phyloP scores from a whole-genome alignment of 2,113 vertebrate genomes.

The Nematolebias whitei region DNA sequence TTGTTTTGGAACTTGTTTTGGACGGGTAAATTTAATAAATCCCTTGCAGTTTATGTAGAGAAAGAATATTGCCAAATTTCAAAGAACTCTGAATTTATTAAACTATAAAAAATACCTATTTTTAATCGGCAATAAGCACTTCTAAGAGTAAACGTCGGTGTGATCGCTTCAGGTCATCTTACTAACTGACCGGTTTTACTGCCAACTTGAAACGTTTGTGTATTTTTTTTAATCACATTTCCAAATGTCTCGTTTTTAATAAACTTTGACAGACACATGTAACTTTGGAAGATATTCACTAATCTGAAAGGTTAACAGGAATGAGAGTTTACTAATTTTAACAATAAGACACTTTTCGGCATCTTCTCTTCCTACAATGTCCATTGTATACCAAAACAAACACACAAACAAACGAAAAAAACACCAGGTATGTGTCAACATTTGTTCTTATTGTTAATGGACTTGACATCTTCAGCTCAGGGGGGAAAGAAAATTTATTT shows the following conservation, averaged over 20 bases:
- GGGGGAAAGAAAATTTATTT: constrained; percentile 1
- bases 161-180: no score
- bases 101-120: no score
- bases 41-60: background rate
- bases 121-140: no score
- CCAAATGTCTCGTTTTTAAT: background rate
- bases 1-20: no score
- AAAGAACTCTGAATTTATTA: background rate
- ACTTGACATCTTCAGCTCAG: constrained; percentile 8
- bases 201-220: no score
- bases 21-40: no score
- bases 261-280: background rate
- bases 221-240: no score
- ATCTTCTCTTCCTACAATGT: background rate
- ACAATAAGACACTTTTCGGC: background rate
- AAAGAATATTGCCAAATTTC: background rate
- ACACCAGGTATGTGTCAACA: background rate
- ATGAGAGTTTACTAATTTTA: background rate
- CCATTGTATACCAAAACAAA: background rate
- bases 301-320: constrained; percentile 8
- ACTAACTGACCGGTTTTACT: no score
- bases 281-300: constrained; percentile 5
- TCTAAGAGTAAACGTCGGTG: no score
- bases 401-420: no score
- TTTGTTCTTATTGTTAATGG: constrained; percentile 6